Base-by-base conservation (phyloP, 92 coral and sea anemone species). In the Porites rus region DNA sequence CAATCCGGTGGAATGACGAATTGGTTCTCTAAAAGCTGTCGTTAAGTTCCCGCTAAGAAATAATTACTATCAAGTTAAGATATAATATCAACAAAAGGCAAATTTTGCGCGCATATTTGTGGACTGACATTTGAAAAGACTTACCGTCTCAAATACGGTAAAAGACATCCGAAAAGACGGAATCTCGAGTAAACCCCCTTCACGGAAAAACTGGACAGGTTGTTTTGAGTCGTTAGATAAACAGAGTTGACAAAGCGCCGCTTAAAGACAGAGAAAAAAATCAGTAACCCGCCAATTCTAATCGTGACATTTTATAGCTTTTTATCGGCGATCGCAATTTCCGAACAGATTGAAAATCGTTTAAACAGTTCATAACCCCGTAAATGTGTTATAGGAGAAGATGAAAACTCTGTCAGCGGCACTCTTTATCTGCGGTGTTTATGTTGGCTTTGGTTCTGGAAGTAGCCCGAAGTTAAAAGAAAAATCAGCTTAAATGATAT, bases 161-260 rank as follows among this genome's bases (percentile, higher is more conserved):
- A 25, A 53, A 80, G 58, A 51, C 16, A 19, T 16, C 52, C 4
- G 8, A 28, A 21, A 53, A 8, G 21, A 52, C 73, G 46, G 46
- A 38, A 4, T 38, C 46, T 38, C 46, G 46, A 38, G 46, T 0
- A 38, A 38, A 38, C 46, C 46, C 46, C 6, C 46, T 38, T 38
- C 46, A 38, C 6, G 7, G 46, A 38, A 38, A 38, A 38, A 38
- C 6, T 38, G 46, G 46, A 38, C 46, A 38, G 46, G 72, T 82
- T 82, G 78, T 59, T 61, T 19, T 46, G 62, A 62, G 72, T 83
- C 79, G 80, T 21, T 83, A 62, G 63, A 73, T 73, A 60, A 74
- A 67, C n/a, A 51, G 73, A 74, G 62, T 72, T 83, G 87, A 83
- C 87, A 83, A 73, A 83, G 51, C 9, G 80, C 46, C 46, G 46